phyloP scores from a whole-genome alignment of 2,888 invertebrate genomes.

The Drosophila paracracens region DNA sequence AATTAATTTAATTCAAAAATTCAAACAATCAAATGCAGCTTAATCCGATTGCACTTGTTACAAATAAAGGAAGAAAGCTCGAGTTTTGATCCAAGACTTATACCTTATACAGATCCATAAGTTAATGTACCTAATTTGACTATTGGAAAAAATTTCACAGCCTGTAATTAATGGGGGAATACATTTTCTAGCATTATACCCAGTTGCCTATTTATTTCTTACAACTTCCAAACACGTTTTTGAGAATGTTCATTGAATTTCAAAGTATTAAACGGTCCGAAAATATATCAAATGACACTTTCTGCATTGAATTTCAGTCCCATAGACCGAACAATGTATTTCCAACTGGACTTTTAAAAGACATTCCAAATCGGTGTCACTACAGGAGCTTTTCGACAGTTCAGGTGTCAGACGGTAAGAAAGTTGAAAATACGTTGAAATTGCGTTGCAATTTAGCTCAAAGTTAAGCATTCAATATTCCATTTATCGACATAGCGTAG shows the following conservation, averaged over 20 bases:
- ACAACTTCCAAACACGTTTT: background rate
- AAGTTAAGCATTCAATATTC: conserved; percentile 46
- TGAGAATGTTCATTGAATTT: background rate
- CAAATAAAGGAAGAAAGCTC: background rate
- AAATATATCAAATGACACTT: background rate
- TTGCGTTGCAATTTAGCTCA: background rate
- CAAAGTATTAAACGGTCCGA: background rate
- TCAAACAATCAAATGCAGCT: background rate
- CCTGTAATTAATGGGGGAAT: background rate
- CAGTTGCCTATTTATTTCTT: background rate
- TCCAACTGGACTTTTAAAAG: background rate
- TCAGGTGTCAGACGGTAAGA: conserved; percentile 5
- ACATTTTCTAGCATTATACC: background rate
- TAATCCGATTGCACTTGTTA: background rate
- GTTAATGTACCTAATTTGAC: background rate
- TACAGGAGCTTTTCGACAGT: background rate
- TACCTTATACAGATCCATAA: background rate
- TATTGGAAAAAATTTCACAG: background rate
- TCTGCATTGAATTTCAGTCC: background rate
- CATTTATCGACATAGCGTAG: conserved; percentile 38
- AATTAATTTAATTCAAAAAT: background rate
- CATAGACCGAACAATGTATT: background rate
- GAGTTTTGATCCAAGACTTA: background rate
- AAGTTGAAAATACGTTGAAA: background rate
- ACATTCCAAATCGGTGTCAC: background rate